These are phyloP conservation scores for Podarcis siculus DNA, from an alignment of 2,797 vertebrate species.

Conservation along the genomic window DNA sequence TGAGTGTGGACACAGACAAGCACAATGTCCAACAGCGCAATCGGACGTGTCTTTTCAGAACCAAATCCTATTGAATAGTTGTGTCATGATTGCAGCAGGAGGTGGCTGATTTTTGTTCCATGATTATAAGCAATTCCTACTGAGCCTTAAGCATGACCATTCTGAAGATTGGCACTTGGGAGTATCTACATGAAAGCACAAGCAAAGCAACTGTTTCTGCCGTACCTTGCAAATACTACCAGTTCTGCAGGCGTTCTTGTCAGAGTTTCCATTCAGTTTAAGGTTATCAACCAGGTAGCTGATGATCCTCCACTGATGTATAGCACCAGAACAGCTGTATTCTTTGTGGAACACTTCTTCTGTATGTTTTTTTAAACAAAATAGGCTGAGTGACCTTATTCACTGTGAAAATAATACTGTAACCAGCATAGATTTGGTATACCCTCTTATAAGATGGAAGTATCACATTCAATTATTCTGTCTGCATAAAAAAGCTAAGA, in stretches of 20 bases:
- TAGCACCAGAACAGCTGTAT: slow-evolving; percentile 34
- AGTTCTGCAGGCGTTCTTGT: slow-evolving; percentile 18
- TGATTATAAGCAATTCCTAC: not conserved
- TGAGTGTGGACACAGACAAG: not conserved
- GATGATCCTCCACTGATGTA: slow-evolving; percentile 20
- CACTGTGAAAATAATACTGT: slow-evolving; percentile 4
- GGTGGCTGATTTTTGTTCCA: slow-evolving; percentile 16
- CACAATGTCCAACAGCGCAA: not conserved
- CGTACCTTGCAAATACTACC: slow-evolving; percentile 39
- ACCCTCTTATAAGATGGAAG: not conserved
- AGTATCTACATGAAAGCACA: slow-evolving; percentile 44
- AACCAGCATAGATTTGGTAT: not conserved
- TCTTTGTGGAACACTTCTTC: not conserved
- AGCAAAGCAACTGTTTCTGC: slow-evolving; percentile 25
- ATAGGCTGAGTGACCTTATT: not conserved
- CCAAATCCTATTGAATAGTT: too few relatives aligned
- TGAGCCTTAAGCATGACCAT: not conserved
- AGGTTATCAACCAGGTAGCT: not conserved
- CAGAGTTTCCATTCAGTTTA: slow-evolving; percentile 24
- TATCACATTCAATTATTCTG: not conserved
- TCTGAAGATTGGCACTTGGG: not conserved
- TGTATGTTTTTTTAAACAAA: not conserved
- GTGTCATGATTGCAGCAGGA: not conserved
- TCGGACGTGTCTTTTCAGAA: too few relatives aligned
- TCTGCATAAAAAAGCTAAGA: not conserved